These are phyloP conservation scores for Dascyllus trimaculatus DNA, from an alignment of 2,113 vertebrate genomes.

Conservation along the genomic window DNA sequence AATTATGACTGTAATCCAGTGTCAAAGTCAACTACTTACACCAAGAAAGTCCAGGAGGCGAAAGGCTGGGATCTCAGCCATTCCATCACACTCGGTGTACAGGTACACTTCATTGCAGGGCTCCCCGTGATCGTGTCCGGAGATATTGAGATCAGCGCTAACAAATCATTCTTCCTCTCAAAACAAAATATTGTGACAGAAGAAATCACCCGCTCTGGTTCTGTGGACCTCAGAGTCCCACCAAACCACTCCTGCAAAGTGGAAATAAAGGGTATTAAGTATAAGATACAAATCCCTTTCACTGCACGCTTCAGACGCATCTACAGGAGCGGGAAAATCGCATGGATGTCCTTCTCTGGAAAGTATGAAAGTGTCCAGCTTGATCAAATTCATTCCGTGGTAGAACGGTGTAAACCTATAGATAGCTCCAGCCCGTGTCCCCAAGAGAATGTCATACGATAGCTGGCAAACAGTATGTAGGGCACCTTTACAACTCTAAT, in stretches of 20 bases:
- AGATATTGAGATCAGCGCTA: conserved; percentile 34
- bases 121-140: conserved; percentile 50
- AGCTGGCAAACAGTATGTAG: no score
- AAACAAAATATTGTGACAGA: conserved; percentile 39
- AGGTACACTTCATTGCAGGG: neutral
- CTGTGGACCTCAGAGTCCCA: conserved; percentile 37
- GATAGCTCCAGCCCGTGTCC: neutral
- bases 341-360: conserved; percentile 51
- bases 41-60: conserved; percentile 10
- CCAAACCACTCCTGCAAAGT: conserved; percentile 61
- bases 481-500: no score
- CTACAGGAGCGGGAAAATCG: conserved; percentile 47
- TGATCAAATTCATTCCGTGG: conserved; percentile 45
- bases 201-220: neutral
- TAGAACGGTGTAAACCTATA: conserved; percentile 61
- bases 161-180: no score
- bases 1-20: conserved; percentile 66
- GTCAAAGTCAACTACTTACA: conserved; percentile 37
- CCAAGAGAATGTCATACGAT: no score
- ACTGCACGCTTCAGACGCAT: conserved; percentile 60
- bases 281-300: conserved; percentile 60
- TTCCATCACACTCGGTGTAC: neutral
- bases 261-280: conserved; percentile 52
- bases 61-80: conserved; percentile 31
- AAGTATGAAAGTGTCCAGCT: conserved; percentile 47